Conservation (phyloP, 2,888 invertebrate species). For the Hermaeophaga mercurialis region DNA sequence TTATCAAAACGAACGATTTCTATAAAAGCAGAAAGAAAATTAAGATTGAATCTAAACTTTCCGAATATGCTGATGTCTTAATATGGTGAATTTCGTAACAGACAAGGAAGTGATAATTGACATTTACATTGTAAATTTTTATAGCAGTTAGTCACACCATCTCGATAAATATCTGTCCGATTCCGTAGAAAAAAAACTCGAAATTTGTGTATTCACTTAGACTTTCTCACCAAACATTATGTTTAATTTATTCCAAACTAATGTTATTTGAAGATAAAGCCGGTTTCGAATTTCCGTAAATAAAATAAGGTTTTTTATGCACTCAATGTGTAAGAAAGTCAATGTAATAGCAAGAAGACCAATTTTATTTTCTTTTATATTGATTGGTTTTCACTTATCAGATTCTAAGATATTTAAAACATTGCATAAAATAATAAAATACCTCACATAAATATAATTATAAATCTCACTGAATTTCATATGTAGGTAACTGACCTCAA, state of each 20-base stretch:
- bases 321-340: not conserved
- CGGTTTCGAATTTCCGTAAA: constrained; percentile 4
- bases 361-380: too few species aligned
- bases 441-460: too few species aligned
- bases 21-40: not conserved
- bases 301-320: not conserved
- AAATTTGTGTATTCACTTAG: constrained; percentile 3
- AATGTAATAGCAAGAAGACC: too few species aligned
- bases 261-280: constrained; percentile 13
- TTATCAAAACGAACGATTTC: not conserved
- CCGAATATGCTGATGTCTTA: not conserved
- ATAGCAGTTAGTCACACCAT: constrained; percentile 2
- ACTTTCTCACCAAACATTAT: constrained; percentile 7
- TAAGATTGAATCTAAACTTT: not conserved
- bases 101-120: not conserved
- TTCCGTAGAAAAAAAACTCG: constrained; percentile 10
- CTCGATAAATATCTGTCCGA: constrained; percentile 9
- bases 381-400: too few species aligned
- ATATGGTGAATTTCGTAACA: not conserved
- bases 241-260: constrained; percentile 17
- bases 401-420: too few species aligned
- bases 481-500: too few species aligned
- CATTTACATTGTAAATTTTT: constrained; percentile 3
- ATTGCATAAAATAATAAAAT: too few species aligned
- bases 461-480: too few species aligned